These are phyloP conservation scores for Mellilla xanthometata DNA, from an alignment of 2,888 invertebrate species.

Conservation along the genomic window DNA sequence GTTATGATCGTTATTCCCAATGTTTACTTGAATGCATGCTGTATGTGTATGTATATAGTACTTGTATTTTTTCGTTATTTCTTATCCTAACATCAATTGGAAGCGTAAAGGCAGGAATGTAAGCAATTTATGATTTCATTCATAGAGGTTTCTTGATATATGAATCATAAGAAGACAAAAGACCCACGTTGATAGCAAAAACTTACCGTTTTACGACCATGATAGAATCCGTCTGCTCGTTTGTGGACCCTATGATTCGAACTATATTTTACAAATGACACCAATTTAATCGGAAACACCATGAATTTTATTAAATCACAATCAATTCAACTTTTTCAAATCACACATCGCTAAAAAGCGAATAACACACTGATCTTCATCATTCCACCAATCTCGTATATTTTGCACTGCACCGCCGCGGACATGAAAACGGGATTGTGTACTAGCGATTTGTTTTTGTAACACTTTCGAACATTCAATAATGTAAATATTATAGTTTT, in stretches of 20 bases:
- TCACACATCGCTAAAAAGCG: conserved; percentile 80
- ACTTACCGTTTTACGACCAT: conserved; percentile 83
- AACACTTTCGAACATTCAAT: conserved; percentile 23
- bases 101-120: no score
- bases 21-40: no score
- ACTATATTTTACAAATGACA: conserved; percentile 71
- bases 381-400: conserved; percentile 61
- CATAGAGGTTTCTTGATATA: background rate
- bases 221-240: conserved; percentile 81
- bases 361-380: conserved; percentile 71
- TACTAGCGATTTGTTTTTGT: conserved; percentile 7
- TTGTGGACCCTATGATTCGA: conserved; percentile 82
- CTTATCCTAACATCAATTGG: no score
- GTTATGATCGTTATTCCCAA: no score
- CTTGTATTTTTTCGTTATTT: no score
- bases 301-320: conserved; percentile 75
- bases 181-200: conserved; percentile 39
- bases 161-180: conserved; percentile 14
- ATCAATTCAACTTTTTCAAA: conserved; percentile 70
- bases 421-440: conserved; percentile 50
- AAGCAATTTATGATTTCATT: no score
- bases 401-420: conserved; percentile 67
- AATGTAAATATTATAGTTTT: conserved; percentile 4
- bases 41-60: no score
- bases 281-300: conserved; percentile 73